These are phyloP conservation scores for Spatula versicolor DNA, from an alignment of 2,797 vertebrate species.

Conservation along the genomic window DNA sequence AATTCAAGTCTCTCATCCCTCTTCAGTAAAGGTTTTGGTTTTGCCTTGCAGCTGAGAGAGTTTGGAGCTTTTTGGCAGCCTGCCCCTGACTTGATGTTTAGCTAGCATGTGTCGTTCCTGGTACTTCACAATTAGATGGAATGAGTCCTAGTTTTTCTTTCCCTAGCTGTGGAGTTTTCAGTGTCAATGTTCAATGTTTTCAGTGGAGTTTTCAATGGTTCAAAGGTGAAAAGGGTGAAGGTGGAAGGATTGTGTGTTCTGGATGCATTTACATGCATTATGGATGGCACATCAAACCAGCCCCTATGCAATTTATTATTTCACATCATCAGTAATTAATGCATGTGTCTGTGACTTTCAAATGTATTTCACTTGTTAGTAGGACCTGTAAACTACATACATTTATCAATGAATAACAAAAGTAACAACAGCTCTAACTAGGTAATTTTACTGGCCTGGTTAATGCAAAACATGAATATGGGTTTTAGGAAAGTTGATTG, in stretches of 20 bases:
- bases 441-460: neutral
- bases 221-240: neutral
- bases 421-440: neutral
- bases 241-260: neutral
- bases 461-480: neutral
- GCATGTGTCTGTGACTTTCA: neutral
- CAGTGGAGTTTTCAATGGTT: neutral
- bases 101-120: neutral
- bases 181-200: neutral
- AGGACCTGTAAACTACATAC: neutral
- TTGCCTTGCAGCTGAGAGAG: neutral
- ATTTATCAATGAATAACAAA: neutral
- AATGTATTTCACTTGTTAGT: neutral
- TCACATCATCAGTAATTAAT: neutral
- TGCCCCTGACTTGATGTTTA: fast-evolving
- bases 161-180: neutral
- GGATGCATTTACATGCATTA: fast-evolving
- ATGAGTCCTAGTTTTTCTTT: neutral
- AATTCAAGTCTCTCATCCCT: neutral
- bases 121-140: neutral
- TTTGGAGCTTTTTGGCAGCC: neutral
- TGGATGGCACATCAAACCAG: neutral
- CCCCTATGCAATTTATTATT: neutral
- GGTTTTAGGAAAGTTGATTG: neutral
- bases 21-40: neutral